Conservation (phyloP, 2,888 invertebrate species). For the Catocala fraxini region DNA sequence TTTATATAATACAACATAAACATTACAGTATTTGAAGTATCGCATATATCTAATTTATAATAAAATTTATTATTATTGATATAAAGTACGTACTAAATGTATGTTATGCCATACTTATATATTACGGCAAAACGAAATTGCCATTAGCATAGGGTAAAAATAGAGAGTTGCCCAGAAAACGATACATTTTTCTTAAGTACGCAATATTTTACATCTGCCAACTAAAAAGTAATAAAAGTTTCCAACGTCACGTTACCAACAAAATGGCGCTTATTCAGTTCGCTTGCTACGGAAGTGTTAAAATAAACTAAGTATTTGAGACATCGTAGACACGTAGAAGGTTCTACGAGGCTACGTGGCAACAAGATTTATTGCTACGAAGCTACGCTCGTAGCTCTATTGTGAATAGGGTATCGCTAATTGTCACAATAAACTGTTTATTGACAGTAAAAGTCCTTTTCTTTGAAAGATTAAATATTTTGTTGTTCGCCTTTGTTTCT, state of each 20-base stretch:
- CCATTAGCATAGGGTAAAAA: background rate
- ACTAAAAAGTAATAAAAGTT: conserved; percentile 31
- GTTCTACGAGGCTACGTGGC: conserved; percentile 57
- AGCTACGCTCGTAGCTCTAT: conserved; percentile 51
- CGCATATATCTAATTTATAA: no score
- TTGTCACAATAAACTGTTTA: conserved; percentile 56
- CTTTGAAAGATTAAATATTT: conserved; percentile 42
- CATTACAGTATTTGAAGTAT: no score
- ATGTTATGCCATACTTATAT: background rate
- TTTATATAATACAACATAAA: no score
- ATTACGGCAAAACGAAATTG: background rate
- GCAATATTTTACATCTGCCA: conserved; percentile 13
- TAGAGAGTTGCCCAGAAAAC: background rate
- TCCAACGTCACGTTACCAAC: conserved; percentile 33
- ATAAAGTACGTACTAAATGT: background rate
- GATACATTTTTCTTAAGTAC: conserved; percentile 9
- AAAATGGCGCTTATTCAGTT: conserved; percentile 39
- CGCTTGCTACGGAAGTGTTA: conserved; percentile 40
- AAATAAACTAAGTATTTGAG: conserved; percentile 53
- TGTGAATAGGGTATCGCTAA: conserved; percentile 53
- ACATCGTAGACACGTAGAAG: conserved; percentile 50
- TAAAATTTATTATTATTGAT: no score
- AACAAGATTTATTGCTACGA: conserved; percentile 69
- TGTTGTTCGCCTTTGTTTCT: conserved; percentile 32
- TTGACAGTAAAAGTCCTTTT: conserved; percentile 36